phyloP scores from a whole-genome alignment of 2,888 invertebrate genomes.

The Perizoma flavofasciatum region DNA sequence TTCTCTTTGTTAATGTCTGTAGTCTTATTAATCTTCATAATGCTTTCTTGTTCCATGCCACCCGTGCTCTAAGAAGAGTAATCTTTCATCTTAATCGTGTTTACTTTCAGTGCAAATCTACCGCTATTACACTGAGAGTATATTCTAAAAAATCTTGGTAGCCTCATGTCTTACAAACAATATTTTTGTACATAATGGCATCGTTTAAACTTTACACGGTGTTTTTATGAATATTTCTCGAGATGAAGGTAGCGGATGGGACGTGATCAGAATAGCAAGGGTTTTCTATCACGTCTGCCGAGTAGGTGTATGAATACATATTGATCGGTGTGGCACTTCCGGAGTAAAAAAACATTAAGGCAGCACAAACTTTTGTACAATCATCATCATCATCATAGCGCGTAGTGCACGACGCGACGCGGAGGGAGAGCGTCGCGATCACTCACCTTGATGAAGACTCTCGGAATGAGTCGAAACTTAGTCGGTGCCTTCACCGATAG shows the following conservation, averaged over 20 bases:
- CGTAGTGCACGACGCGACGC: too few species aligned
- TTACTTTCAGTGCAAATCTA: conserved; percentile 15
- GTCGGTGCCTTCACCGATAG: too few species aligned
- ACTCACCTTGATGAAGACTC: too few species aligned
- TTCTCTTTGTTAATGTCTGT: conserved; percentile 12
- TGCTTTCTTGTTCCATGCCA: conserved; percentile 14
- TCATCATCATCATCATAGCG: not conserved
- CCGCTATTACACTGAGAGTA: conserved; percentile 4
- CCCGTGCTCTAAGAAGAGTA: conserved; percentile 7
- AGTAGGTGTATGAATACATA: not conserved
- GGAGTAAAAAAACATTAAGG: not conserved
- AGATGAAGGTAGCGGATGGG: conserved; percentile 51
- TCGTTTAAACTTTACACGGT: conserved; percentile 23
- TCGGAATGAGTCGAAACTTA: too few species aligned
- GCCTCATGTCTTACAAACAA: conserved; percentile 23
- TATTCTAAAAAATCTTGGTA: conserved; percentile 18
- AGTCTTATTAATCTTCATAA: conserved; percentile 4
- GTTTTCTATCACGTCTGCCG: not conserved
- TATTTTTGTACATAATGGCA: conserved; percentile 25
- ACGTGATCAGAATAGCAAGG: conserved; percentile 51
- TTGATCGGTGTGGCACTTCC: not conserved
- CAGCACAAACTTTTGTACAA: not conserved
- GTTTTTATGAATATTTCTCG: conserved; percentile 45
- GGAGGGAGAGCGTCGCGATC: too few species aligned
- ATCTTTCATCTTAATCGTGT: conserved; percentile 19